Evolutionary conservation across 2,888 invertebrate species (phyloP).

Genomic region (Myopa tessellatipennis): DNA sequence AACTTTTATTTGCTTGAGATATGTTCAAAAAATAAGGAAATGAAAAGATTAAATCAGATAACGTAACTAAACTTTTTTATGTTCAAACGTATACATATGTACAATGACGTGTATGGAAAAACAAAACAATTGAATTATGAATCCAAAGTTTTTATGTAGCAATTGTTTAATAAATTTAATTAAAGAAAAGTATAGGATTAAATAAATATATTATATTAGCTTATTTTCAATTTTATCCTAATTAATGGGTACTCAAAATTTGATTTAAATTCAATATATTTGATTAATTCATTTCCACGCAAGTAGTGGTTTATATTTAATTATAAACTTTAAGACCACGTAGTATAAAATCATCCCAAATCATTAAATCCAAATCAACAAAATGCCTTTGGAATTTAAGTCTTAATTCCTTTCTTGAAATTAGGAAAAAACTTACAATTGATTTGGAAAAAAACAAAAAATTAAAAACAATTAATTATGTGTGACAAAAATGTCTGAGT

Average conservation of each 20-base stretch:
- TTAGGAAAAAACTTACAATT: no score
- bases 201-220: slow-evolving; percentile 49
- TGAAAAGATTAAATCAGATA: not conserved
- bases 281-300: not conserved
- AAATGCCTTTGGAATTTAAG: not conserved
- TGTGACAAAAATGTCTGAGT: no score
- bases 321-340: not conserved
- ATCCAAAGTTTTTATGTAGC: slow-evolving; percentile 49
- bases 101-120: no score
- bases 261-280: not conserved
- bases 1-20: slow-evolving; percentile 21
- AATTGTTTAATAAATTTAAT: slow-evolving; percentile 53
- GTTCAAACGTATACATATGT: not conserved
- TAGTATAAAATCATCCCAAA: not conserved
- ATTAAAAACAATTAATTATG: no score
- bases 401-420: no score
- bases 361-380: not conserved
- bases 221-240: not conserved
- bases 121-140: slow-evolving; percentile 28
- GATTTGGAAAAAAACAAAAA: no score
- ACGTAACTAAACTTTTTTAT: slow-evolving; percentile 43
- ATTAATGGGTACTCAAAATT: not conserved
- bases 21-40: slow-evolving; percentile 1
- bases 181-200: slow-evolving; percentile 49
- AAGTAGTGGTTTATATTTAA: not conserved